phyloP scores from a whole-genome alignment of 2,113 vertebrate species.

The Formicarius rufipectus region DNA sequence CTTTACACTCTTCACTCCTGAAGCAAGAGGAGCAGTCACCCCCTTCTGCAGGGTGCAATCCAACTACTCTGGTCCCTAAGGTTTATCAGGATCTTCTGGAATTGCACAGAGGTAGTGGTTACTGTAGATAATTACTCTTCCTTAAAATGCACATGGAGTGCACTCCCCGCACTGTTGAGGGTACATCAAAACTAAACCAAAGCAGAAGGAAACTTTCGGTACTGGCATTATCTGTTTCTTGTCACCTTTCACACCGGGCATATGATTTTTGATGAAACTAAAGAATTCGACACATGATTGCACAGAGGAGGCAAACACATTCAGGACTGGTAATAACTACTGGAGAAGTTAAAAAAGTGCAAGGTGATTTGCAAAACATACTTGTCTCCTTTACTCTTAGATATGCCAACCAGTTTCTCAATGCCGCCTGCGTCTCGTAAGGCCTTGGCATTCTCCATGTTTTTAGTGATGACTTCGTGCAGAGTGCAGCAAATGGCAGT shows the following conservation, averaged over 20 bases:
- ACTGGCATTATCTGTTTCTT: background rate
- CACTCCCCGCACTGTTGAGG: background rate
- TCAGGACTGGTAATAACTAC: background rate
- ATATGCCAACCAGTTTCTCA: slow-evolving; percentile 96
- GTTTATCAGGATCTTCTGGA: background rate
- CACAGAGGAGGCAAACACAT: background rate
- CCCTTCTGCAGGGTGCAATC: background rate
- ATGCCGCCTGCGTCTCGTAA: slow-evolving; percentile 96
- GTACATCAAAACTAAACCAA: background rate
- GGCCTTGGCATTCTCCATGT: slow-evolving; percentile 99
- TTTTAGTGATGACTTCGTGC: slow-evolving; percentile 99
- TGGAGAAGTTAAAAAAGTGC: slow-evolving; percentile 9
- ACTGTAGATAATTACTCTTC: background rate
- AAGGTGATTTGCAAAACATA: slow-evolving; percentile 74
- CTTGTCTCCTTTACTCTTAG: slow-evolving; percentile 99
- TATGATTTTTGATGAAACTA: background rate
- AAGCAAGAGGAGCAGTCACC: background rate
- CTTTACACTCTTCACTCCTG: background rate
- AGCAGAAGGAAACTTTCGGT: background rate
- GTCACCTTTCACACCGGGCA: background rate
- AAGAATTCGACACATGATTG: background rate
- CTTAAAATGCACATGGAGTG: background rate
- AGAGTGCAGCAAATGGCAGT: slow-evolving; percentile 98
- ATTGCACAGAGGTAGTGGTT: background rate
- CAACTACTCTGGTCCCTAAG: background rate